These are phyloP conservation scores for Aphis craccivora DNA, from an alignment of 1,140 invertebrate genomes.

Conservation along the genomic window DNA sequence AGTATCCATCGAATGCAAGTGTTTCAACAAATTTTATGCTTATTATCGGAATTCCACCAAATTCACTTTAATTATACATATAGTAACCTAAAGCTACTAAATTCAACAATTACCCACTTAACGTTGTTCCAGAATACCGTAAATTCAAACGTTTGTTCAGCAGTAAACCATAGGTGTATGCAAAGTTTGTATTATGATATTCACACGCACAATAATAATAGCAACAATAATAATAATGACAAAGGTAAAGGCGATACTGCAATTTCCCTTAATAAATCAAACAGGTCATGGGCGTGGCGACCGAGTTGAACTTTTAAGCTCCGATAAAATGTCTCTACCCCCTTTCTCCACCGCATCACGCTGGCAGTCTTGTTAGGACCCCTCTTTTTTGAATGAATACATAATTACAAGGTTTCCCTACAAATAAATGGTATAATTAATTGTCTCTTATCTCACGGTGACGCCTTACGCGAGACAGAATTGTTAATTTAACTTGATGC, in stretches of 20 bases:
- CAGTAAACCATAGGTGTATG: conserved; percentile 15
- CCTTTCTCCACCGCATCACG: not conserved
- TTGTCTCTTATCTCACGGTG: conserved; percentile 24
- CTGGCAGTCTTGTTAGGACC: not conserved
- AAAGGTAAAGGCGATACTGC: conserved; percentile 39
- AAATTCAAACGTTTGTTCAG: not conserved
- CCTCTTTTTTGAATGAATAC: conserved; percentile 53
- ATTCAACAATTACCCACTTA: conserved; percentile 18
- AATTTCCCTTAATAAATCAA: conserved; percentile 53
- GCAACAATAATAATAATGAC: conserved; percentile 21
- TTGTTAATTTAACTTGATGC: conserved; percentile 8
- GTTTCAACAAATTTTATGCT: not conserved
- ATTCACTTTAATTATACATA: not conserved
- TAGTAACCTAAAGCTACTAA: not conserved
- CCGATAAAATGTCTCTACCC: conserved; percentile 12
- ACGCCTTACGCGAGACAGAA: not conserved
- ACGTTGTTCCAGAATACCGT: conserved; percentile 1
- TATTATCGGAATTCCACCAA: not conserved
- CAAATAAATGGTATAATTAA: conserved; percentile 47
- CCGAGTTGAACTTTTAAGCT: conserved; percentile 45
- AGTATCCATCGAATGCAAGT: not conserved
- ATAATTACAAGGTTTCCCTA: conserved; percentile 28
- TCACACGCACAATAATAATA: conserved; percentile 32
- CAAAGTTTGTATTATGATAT: conserved; percentile 22
- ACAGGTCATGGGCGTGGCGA: conserved; percentile 43